A percentile compares a stretch with the other conserved stretches of the same genome.
Conservation (phyloP, 2,113 vertebrate species). For the Trogon melanurus region DNA sequence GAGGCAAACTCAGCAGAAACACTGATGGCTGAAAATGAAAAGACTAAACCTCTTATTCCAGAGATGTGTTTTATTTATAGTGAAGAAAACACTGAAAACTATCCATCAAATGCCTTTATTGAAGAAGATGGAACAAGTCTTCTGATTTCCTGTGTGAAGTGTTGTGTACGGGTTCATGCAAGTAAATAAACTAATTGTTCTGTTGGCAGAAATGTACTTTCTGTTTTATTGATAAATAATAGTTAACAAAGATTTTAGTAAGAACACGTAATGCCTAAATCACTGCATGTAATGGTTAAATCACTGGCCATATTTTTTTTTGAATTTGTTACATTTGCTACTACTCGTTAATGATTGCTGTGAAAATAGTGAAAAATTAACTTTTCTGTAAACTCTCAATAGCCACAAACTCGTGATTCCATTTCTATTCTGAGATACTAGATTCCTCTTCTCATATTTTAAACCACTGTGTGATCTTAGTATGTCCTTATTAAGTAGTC, state of each 20-base stretch:
- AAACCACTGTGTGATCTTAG: background rate
- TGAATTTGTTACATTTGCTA: background rate
- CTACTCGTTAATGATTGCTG: background rate
- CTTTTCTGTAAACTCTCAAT: background rate
- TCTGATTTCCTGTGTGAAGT: slow-evolving; percentile 88
- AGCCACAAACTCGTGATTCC: background rate
- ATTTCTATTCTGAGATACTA: background rate
- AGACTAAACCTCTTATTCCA: slow-evolving; percentile 90
- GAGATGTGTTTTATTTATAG: slow-evolving; percentile 96
- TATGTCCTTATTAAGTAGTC: background rate
- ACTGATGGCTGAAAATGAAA: slow-evolving; percentile 20
- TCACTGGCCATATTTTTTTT: background rate
- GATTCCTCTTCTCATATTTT: background rate
- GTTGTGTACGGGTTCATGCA: slow-evolving; percentile 91
- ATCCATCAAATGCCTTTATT: slow-evolving; percentile 86
- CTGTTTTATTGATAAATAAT: background rate
- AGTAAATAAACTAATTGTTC: slow-evolving; percentile 82
- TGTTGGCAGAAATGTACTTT: background rate
- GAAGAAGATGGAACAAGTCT: slow-evolving; percentile 93
- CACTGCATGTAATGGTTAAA: background rate
- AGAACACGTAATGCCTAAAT: background rate
- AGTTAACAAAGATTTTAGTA: background rate
- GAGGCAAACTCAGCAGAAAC: slow-evolving; percentile 57
- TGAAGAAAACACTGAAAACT: slow-evolving; percentile 86
- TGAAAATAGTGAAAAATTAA: background rate